These are phyloP conservation scores for Montifringilla adamsi DNA, from an alignment of 2,113 vertebrate species.

Conservation along the genomic window DNA sequence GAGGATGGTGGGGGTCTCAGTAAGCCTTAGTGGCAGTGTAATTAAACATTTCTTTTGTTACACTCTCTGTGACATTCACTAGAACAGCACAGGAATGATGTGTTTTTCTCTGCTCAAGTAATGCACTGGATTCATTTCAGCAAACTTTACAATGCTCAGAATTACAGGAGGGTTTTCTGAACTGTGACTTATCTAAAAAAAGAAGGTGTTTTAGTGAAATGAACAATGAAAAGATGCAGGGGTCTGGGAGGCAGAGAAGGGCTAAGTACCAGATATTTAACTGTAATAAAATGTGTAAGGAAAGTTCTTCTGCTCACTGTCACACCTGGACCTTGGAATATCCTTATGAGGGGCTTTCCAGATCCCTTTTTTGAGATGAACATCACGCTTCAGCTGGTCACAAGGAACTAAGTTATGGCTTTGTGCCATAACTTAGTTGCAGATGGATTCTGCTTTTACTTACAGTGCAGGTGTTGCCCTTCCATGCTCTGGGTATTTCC, in stretches of 20 bases:
- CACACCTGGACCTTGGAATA: not conserved
- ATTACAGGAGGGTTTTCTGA: not conserved
- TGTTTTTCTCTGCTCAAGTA: not conserved
- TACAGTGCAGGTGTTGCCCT: not conserved
- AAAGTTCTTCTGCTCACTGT: not conserved
- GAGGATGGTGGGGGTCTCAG: not conserved
- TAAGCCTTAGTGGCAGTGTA: not conserved
- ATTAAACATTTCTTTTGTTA: slow-evolving; percentile 47
- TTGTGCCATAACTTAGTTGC: not conserved
- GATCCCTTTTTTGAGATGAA: not conserved
- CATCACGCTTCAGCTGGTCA: not conserved
- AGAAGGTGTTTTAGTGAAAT: not conserved
- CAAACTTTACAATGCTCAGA: not conserved
- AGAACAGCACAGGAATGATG: not conserved
- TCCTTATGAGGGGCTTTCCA: not conserved
- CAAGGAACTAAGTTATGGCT: not conserved
- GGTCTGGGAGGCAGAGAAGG: not conserved
- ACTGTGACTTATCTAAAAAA: not conserved
- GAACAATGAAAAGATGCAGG: not conserved
- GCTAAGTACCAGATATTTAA: not conserved
- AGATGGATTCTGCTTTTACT: not conserved
- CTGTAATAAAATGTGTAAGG: not conserved
- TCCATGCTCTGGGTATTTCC: not conserved
- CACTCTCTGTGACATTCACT: not conserved
- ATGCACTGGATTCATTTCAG: not conserved